Percentiles rank a stretch among this genome's conserved stretches.
These are phyloP conservation scores for Rhagonycha lutea DNA, from an alignment of 2,888 invertebrate species.

Conservation along the genomic window DNA sequence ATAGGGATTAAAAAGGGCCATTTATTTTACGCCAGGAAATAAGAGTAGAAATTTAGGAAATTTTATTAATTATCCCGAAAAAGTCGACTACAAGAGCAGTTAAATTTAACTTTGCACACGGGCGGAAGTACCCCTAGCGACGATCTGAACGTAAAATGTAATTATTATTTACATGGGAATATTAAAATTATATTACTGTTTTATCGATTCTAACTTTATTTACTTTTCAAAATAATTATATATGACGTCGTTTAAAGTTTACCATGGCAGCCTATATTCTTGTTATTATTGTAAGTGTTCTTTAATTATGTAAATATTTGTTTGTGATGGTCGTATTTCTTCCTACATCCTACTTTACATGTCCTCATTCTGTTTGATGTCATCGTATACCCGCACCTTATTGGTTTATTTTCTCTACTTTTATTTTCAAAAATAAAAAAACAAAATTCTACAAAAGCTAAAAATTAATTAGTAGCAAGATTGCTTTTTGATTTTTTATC, in stretches of 20 bases:
- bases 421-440: not conserved
- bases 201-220: not conserved
- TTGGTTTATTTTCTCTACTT: not conserved
- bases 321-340: not conserved
- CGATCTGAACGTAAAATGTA: no score
- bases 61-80: no score
- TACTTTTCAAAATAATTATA: not conserved
- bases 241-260: not conserved
- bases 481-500: not conserved
- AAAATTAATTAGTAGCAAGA: not conserved
- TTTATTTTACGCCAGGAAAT: no score
- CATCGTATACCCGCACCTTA: not conserved
- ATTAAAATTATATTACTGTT: no score
- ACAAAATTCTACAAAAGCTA: not conserved
- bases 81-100: no score
- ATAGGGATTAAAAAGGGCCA: no score
- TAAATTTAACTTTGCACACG: no score
- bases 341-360: not conserved
- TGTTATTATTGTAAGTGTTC: not conserved
- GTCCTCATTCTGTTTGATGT: not conserved
- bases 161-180: no score
- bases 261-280: not conserved
- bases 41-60: no score
- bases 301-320: not conserved
- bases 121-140: no score